A percentile compares a stretch with the other conserved stretches of the same genome.
phyloP scores from a whole-genome alignment of 2,797 vertebrate genomes.

The Sebastes steindachneri region DNA sequence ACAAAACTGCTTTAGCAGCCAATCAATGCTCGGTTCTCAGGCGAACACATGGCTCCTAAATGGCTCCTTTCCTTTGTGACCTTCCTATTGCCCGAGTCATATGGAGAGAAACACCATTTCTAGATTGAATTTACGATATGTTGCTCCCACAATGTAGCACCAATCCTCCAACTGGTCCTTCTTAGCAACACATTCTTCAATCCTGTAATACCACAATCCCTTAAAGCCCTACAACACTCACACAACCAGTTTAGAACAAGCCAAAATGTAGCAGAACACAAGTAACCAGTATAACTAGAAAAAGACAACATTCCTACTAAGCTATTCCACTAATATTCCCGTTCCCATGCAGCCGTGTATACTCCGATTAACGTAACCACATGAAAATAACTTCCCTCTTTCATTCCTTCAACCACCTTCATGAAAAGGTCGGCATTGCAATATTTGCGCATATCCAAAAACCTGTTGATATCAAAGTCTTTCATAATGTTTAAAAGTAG shows the following conservation, averaged over 20 bases:
- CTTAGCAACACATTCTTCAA: slow-evolving; percentile 45
- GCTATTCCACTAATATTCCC: no score
- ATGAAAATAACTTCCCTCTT: no score
- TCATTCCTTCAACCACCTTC: no score
- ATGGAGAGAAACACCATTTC: slow-evolving; percentile 8
- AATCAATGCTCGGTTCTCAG: slow-evolving; percentile 12
- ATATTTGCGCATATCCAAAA: no score
- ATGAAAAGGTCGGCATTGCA: no score
- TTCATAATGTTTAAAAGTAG: no score
- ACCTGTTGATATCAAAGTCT: no score
- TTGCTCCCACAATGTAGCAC: neutral
- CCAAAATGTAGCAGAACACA: neutral
- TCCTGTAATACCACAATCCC: slow-evolving; percentile 47
- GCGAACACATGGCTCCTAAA: neutral
- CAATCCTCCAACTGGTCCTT: slow-evolving; percentile 8
- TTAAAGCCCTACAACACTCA: slow-evolving; percentile 21
- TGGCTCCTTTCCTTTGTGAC: slow-evolving; percentile 14
- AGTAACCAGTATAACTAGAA: neutral
- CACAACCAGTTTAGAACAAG: slow-evolving; percentile 31
- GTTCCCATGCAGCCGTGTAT: no score
- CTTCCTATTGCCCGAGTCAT: neutral
- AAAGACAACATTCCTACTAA: no score
- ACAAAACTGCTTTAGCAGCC: slow-evolving; percentile 33
- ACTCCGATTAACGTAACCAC: no score
- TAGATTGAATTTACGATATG: neutral